Evolutionary conservation across 2,113 vertebrate species (phyloP), one percentile per base, ranked within the genome.

Genomic region (Leptodactylus fuscus): DNA sequence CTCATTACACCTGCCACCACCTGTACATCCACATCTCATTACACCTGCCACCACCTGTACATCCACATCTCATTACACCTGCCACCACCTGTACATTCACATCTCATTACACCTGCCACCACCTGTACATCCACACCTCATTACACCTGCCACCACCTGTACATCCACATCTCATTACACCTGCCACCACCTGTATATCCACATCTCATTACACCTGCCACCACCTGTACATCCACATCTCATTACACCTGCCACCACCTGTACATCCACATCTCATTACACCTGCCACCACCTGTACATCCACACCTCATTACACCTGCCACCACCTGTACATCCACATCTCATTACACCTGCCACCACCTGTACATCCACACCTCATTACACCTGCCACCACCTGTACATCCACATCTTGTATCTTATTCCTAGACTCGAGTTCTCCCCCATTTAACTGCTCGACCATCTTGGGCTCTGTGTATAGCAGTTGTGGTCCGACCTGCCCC

Each of bases 401-500:
- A 8, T 51, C 15, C 6, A 22, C 4, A 18, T 22, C 10, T 15
- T 15, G 24, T 69, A 4, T 38, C 41, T 49, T 29, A 16, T 75
- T n/a, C 58, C 24, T 29, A 48, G 62, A 67, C 11, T 65, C 65
- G 9, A 5, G 0, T 48, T 60, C 27, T n/a, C 4, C 86, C 97
- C 96, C 89, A 79, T 87, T 88, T 0, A 92, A 95, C 0, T 97
- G 97, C 49, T 91, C 92, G 0, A 32, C 90, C 29, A 89, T 97
- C 0, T 81, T 90, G 1, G 96, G 95, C 3, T 93, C 95, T 0
- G 88, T 77, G 29, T 97, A 94, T 87, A 96, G 95, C 75, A 90
- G 89, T 87, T 97, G 97, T 65, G 96, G 96, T 0, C 97, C 96
- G 0, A 92, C 96, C 5, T 97, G 97, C 76, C 96, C 96, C 41